Base-by-base conservation (phyloP, 2,888 invertebrate species). In the Heliconius ismenius region DNA sequence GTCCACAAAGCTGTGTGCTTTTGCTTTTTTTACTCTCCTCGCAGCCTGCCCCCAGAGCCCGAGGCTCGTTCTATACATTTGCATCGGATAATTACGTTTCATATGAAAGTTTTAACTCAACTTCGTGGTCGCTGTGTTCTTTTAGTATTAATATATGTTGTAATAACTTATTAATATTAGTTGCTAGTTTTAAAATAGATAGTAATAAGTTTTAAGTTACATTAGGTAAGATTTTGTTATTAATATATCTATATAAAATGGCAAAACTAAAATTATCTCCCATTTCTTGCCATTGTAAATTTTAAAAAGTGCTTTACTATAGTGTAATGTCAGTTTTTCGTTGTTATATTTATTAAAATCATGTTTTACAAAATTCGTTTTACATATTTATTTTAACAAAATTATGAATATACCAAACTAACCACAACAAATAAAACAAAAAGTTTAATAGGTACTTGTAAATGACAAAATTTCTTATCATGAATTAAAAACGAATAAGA, bases 1-100 rank as follows among this genome's bases (percentile, higher is more conserved):
- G 83, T 89, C 88, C 90, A 90, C 92, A 92, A 92, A 91, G 91
- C 87, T 82, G 81, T 84, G 86, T 88, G 87, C 86, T 86, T 86
- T 88, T 87, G 86, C 85, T 82, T 84, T 85, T 87, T 83, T 83
- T 49, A 11, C 39, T 39, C 39, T 58, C 65, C 54, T 69, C 72
- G 79, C 80, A 6, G 49, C 49, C 49, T 9, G 49, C 49, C 49
- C 7, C 49, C 49, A 49, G 75, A 69, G 78, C 78, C 77, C 70
- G 62, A 73, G 62, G 69, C 74, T 76, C 64, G 62, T 49, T 49
- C 64, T 78, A 76, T 74, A 72, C 70, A 78, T 78, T 78, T 76
- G 76, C 73, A 76, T 76, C 73, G 63, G 69, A 69, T 69, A 75
- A 75, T 75, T 70, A 70, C 36, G 58, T 28, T 58, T 70, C 70